Conservation (phyloP, 1,140 invertebrate species). For the Cotesia vestalis region DNA sequence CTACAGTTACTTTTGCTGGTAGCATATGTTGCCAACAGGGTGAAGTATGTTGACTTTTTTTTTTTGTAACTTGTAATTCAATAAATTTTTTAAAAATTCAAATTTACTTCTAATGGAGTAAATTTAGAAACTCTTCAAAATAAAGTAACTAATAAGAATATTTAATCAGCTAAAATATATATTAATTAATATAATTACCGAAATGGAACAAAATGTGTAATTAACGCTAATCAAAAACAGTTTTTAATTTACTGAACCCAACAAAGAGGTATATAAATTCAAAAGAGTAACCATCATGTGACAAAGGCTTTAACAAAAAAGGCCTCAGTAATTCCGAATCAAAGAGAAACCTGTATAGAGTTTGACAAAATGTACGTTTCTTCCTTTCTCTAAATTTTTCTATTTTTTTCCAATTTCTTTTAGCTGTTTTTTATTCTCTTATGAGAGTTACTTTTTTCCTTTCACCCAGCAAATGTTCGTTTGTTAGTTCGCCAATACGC, state of each 20-base stretch:
- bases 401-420: constrained; percentile 13
- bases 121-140: too few species aligned
- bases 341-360: constrained; percentile 10
- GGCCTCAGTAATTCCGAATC: constrained; percentile 15
- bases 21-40: too few species aligned
- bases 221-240: too few species aligned
- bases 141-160: too few species aligned
- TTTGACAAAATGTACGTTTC: constrained; percentile 4
- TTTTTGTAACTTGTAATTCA: too few species aligned
- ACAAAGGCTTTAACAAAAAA: not conserved
- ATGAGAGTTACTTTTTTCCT: constrained; percentile 20
- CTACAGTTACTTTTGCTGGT: too few species aligned
- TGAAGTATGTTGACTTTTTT: too few species aligned
- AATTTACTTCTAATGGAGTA: too few species aligned
- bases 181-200: too few species aligned
- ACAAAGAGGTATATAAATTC: constrained; percentile 8
- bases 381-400: constrained; percentile 1
- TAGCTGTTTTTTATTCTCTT: constrained; percentile 10
- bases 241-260: not conserved
- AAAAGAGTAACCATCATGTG: constrained; percentile 20
- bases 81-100: too few species aligned
- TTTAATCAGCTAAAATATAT: too few species aligned
- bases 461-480: constrained; percentile 22
- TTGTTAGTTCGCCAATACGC: constrained; percentile 17
- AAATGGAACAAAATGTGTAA: not conserved